These are phyloP conservation scores for Horisme vitalbata DNA, from an alignment of 2,888 invertebrate species.

Conservation along the genomic window DNA sequence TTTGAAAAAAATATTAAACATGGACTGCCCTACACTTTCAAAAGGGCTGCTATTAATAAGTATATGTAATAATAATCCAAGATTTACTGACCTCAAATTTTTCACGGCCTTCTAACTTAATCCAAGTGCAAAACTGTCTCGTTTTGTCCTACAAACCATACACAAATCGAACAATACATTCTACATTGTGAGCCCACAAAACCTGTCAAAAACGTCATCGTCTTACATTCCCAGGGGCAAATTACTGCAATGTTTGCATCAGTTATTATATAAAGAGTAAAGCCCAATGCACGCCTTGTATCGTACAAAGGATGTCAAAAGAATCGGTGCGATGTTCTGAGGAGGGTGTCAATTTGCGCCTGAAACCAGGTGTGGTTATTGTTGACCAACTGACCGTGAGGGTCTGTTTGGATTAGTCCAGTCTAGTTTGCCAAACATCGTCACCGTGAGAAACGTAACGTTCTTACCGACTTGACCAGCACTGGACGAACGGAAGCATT, in stretches of 20 bases:
- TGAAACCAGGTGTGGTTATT: constrained; percentile 71
- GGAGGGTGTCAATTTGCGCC: constrained; percentile 72
- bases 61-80: too few species aligned
- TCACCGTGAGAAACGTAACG: constrained; percentile 72
- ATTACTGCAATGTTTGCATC: constrained; percentile 74
- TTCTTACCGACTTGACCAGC: constrained; percentile 37
- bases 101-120: constrained; percentile 47
- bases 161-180: too few species aligned
- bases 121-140: constrained; percentile 54
- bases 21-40: too few species aligned
- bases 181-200: constrained; percentile 54
- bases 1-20: too few species aligned
- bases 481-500: too few species aligned
- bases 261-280: constrained; percentile 60
- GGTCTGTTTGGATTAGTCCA: constrained; percentile 67
- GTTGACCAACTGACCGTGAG: constrained; percentile 76
- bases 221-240: constrained; percentile 65
- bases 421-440: constrained; percentile 60
- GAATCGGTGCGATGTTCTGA: constrained; percentile 57
- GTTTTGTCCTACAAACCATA: constrained; percentile 48
- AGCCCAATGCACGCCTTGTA: constrained; percentile 68
- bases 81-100: constrained; percentile 29
- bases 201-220: constrained; percentile 75
- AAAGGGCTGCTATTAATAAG: too few species aligned
- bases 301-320: constrained; percentile 64